phyloP scores from a whole-genome alignment of 1,140 invertebrate genomes.

The Cydia fagiglandana region DNA sequence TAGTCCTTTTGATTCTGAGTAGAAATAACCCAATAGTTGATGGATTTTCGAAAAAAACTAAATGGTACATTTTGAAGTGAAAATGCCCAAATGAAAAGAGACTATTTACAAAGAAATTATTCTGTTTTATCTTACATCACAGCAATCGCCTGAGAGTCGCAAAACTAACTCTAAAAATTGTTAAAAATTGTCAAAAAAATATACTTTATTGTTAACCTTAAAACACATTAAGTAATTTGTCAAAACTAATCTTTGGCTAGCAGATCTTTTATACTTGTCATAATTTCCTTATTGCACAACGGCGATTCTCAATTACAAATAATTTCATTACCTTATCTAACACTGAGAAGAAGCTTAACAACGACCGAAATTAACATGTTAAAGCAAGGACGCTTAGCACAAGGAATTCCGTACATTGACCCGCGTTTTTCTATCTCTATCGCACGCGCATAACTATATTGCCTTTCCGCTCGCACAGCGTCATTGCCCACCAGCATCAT shows the following conservation, averaged over 20 bases:
- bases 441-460: no score
- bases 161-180: constrained; percentile 64
- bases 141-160: constrained; percentile 72
- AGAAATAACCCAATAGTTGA: no score
- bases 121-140: constrained; percentile 71
- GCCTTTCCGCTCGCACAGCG: no score
- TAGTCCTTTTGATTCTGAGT: no score
- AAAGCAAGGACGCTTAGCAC: no score
- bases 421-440: no score
- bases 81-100: constrained; percentile 1
- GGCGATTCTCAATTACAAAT: constrained; percentile 20
- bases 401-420: no score
- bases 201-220: constrained; percentile 46
- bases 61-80: no score
- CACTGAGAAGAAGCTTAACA: constrained; percentile 28
- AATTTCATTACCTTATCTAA: constrained; percentile 23
- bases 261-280: constrained; percentile 64
- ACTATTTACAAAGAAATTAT: constrained; percentile 59
- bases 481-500: no score
- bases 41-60: no score
- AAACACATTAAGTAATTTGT: constrained; percentile 51
- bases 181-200: constrained; percentile 59
- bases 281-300: constrained; percentile 28
- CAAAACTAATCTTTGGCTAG: constrained; percentile 73
- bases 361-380: constrained; percentile 36